Percentiles rank a stretch among this genome's conserved stretches.
Conservation (phyloP, 2,797 vertebrate genomes). For the Ataeniobius toweri region DNA sequence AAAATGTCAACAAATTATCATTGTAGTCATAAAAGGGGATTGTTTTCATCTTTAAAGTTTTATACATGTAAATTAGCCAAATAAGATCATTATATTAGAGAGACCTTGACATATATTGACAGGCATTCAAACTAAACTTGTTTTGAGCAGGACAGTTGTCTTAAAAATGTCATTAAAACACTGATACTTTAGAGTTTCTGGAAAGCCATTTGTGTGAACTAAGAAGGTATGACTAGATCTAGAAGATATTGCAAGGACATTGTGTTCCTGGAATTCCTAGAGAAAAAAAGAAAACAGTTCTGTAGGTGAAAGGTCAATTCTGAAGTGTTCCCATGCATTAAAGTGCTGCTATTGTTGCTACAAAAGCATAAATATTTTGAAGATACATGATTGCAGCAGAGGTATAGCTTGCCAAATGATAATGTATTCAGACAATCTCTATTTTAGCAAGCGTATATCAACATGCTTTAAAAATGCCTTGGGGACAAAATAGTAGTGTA, state of each 20-base stretch:
- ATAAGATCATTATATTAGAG: no score
- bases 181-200: conserved; percentile 1
- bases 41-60: no score
- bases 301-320: conserved; percentile 1
- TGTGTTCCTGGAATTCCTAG: neutral
- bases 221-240: neutral
- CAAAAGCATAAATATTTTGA: conserved; percentile 59
- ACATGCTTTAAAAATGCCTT: conserved; percentile 33
- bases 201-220: neutral
- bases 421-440: conserved; percentile 41
- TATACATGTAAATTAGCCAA: no score
- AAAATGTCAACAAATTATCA: no score
- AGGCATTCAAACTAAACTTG: neutral
- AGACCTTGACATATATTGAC: no score
- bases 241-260: neutral
- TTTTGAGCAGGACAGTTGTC: neutral
- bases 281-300: neutral
- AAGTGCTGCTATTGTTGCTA: conserved; percentile 47
- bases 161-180: neutral
- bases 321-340: neutral
- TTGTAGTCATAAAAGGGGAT: no score
- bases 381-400: conserved; percentile 37
- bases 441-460: conserved; percentile 51
- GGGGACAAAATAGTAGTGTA: conserved; percentile 43
- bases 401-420: conserved; percentile 34